A percentile compares a stretch with the other conserved stretches of the same genome.
These are phyloP conservation scores for Darevskia mixta DNA, from an alignment of 2,797 vertebrate species.

Conservation along the genomic window DNA sequence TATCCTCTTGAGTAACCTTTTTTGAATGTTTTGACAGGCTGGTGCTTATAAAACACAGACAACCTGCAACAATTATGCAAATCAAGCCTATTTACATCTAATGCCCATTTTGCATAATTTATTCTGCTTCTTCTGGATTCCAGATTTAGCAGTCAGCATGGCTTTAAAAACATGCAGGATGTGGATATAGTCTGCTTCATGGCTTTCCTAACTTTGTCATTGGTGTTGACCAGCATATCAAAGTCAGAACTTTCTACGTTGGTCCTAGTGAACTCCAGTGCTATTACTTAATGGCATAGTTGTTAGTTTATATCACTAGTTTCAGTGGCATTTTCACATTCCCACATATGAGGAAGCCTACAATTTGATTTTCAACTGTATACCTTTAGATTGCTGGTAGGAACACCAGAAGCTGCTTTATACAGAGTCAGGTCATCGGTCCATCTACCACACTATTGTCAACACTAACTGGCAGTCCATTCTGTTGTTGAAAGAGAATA, in stretches of 20 bases:
- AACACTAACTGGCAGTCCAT: no score
- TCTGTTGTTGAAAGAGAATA: slow-evolving; percentile 37
- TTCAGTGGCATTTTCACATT: neutral
- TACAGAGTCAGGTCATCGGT: no score
- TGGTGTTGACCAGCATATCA: neutral
- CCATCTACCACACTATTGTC: no score
- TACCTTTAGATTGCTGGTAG: neutral
- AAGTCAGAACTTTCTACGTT: neutral
- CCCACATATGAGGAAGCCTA: neutral
- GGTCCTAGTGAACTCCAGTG: neutral
- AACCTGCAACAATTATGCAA: slow-evolving; percentile 10
- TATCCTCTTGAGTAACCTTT: slow-evolving; percentile 29
- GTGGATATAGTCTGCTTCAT: neutral
- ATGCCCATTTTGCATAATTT: slow-evolving; percentile 24
- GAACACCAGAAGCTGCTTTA: neutral
- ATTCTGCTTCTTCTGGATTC: slow-evolving; percentile 11
- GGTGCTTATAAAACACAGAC: slow-evolving; percentile 65
- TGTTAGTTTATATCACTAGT: neutral
- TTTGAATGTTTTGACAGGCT: slow-evolving; percentile 58
- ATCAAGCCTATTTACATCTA: slow-evolving; percentile 21
- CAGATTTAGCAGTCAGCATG: neutral
- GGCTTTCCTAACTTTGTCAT: neutral
- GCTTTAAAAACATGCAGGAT: neutral
- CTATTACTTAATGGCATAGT: neutral
- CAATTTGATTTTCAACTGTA: neutral